These are phyloP conservation scores for Nothocercus nigrocapillus DNA, from an alignment of 2,113 vertebrate species.

Conservation along the genomic window DNA sequence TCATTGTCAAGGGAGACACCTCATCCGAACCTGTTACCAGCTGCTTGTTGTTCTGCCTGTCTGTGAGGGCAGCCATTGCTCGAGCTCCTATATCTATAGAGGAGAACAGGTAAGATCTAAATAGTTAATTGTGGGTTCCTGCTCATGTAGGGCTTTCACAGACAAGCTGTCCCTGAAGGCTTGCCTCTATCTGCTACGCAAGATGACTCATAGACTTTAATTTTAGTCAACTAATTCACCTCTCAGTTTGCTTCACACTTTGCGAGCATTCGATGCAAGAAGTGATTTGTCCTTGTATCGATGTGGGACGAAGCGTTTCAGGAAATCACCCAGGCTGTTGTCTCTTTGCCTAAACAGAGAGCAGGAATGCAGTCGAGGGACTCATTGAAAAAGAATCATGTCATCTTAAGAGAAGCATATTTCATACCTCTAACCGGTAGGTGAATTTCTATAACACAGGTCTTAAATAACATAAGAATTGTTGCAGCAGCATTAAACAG, in stretches of 20 bases:
- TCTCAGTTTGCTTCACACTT: neutral
- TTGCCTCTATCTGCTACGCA: neutral
- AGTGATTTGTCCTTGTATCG: neutral
- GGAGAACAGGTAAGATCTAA: neutral
- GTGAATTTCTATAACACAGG: slow-evolving; percentile 2
- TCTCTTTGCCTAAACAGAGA: neutral
- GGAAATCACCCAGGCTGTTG: neutral
- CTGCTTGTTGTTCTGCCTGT: neutral
- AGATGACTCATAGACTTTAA: neutral
- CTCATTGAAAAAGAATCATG: neutral
- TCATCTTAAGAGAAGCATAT: neutral
- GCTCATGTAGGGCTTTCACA: neutral
- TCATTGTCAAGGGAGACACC: neutral
- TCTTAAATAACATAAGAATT: slow-evolving; percentile 37
- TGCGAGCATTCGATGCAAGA: neutral
- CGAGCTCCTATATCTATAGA: neutral
- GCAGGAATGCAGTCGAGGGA: neutral
- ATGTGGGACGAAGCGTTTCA: neutral
- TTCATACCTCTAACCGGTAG: neutral
- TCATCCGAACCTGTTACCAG: neutral
- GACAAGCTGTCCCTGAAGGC: neutral
- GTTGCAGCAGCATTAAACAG: slow-evolving; percentile 12
- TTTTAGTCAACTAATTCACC: neutral
- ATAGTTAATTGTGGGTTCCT: neutral
- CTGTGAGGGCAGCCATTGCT: neutral